Conservation (phyloP, 2,113 vertebrate genomes). For the Delphinapterus leucas region DNA sequence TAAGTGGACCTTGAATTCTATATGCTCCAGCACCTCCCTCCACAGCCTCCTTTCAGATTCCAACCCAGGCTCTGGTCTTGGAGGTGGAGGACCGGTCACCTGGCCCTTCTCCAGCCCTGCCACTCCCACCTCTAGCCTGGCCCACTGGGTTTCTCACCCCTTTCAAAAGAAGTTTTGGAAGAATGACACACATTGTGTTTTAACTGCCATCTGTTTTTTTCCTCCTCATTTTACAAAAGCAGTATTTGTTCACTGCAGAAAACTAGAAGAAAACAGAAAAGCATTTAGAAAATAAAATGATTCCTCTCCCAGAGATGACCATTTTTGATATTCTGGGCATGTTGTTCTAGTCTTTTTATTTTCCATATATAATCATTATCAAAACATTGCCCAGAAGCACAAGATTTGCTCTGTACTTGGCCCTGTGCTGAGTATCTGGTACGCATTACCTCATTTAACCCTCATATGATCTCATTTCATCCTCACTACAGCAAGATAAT, state of each 20-base stretch:
- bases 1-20: neutral
- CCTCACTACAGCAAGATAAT: neutral
- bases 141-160: neutral
- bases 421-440: neutral
- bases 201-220: neutral
- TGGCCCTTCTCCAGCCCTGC: neutral
- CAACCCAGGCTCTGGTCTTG: neutral
- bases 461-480: neutral
- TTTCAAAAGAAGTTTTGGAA: neutral
- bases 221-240: neutral
- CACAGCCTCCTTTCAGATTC: neutral
- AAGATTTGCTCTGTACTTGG: neutral
- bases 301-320: neutral
- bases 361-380: neutral
- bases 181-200: neutral
- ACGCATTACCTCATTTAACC: neutral
- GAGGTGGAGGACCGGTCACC: neutral
- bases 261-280: slow-evolving; percentile 3
- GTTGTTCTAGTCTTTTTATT: neutral
- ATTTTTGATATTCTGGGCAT: neutral
- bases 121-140: neutral
- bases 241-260: neutral
- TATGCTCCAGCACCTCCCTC: neutral
- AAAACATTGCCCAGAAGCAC: neutral
- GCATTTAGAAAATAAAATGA: slow-evolving; percentile 19